Percentiles rank a stretch among this genome's conserved stretches.
phyloP scores from a whole-genome alignment of 1,140 invertebrate species.

The Lucilia cuprina region DNA sequence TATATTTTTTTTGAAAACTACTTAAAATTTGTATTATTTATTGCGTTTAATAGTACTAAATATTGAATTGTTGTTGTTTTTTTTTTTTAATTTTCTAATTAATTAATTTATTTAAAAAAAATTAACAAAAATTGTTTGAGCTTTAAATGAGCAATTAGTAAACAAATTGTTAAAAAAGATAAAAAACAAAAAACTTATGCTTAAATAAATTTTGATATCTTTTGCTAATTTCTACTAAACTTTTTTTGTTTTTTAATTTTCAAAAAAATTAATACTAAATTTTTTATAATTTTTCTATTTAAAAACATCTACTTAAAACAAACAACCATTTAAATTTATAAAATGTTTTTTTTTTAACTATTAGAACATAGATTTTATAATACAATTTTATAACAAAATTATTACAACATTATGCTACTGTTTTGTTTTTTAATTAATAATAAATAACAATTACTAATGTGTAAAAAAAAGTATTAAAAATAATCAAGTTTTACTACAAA shows the following conservation, averaged over 20 bases:
- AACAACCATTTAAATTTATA: not conserved
- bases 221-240: not conserved
- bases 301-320: not conserved
- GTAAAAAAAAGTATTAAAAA: not conserved
- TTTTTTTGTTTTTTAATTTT: not conserved
- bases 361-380: not conserved
- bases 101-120: too few relatives aligned
- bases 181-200: too few relatives aligned
- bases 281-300: not conserved
- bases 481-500: not conserved
- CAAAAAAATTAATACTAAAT: not conserved
- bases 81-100: too few relatives aligned
- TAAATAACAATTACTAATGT: not conserved
- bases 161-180: too few relatives aligned
- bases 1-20: constrained; percentile 17
- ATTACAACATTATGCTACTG: not conserved
- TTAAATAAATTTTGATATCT: too few relatives aligned
- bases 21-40: constrained; percentile 31
- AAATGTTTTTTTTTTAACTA: not conserved
- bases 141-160: too few relatives aligned
- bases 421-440: not conserved
- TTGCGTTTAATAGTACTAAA: not conserved
- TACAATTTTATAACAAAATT: not conserved
- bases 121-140: too few relatives aligned
- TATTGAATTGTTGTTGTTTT: not conserved